Evolutionary conservation across 2,113 vertebrate genomes (phyloP), one percentile per base, ranked within the genome.

Genomic region (Pelusios castaneus): DNA sequence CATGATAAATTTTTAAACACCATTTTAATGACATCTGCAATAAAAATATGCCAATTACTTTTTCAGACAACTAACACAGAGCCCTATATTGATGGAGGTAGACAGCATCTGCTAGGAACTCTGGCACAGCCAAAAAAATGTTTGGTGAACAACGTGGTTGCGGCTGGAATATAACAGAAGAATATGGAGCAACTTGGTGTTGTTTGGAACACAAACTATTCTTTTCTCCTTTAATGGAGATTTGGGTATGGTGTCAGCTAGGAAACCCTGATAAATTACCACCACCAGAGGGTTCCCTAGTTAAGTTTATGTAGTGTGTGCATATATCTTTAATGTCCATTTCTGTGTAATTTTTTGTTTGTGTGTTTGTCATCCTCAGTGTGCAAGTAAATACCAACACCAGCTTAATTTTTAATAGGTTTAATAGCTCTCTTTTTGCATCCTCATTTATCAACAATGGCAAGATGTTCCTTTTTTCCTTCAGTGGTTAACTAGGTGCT

Each of bases 1-100:
- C 58, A 51, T 79, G 22, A 2, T 97, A 93, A 94, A 95, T 96
- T 95, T 97, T 95, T 93, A 96, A 95, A 88, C 24, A 85, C 75
- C 45, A 82, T 96, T 55, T 96, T 94, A 91, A 70, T 89, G 87
- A 87, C 43, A 92, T 4, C 29, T 93, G 93, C 88, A 89, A 80
- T 83, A 89, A 95, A 95, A 85, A 58, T 60, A 82, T 52, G 27
- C 1, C 76, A 91, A 54, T 8, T 29, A 77, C 27, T 90, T 96
- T 93, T 92, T 93, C 88, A 94, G 87, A 84, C 75, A 84, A 67
- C 17, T 41, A 89, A 45, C 6, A 52, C 47, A 85, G 24, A 85
- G 29, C 80, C 63, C 22, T 34, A 49, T 49, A 82, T 83, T 82
- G 80, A 88, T 56, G 81, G 58, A 31, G 8, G 79, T 88, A 29